Evolutionary conservation across 2,888 invertebrate species (phyloP).

Genomic region (Macrophya annulata): DNA sequence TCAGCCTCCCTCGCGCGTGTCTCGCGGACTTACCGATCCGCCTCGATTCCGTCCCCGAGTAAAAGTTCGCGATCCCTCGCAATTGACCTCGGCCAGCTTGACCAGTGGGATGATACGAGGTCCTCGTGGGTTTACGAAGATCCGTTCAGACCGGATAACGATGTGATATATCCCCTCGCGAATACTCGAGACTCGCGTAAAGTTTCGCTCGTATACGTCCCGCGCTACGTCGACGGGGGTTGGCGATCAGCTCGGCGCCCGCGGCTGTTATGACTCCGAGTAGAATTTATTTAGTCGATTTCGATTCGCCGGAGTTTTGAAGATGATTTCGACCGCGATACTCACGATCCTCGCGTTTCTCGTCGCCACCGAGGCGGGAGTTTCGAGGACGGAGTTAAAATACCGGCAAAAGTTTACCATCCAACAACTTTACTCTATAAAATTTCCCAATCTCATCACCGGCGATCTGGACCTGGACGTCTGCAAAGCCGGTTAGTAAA

Average conservation of each 20-base stretch:
- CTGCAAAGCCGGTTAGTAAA: conserved; percentile 91
- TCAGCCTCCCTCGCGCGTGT: conserved; percentile 23
- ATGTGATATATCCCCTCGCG: neutral
- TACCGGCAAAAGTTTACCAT: conserved; percentile 82
- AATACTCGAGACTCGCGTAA: neutral
- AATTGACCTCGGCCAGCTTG: neutral
- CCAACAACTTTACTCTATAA: conserved; percentile 85
- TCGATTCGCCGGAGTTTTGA: conserved; percentile 52
- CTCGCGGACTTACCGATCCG: neutral
- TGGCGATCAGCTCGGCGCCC: neutral
- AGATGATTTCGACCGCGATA: conserved; percentile 67
- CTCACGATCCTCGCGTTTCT: conserved; percentile 60
- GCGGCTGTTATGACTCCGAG: conserved; percentile 55
- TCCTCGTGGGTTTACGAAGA: neutral
- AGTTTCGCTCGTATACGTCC: neutral
- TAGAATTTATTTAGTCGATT: neutral
- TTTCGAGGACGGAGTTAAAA: conserved; percentile 51
- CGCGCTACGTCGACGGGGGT: neutral
- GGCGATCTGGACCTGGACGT: conserved; percentile 91
- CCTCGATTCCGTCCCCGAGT: no score
- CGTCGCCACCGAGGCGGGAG: conserved; percentile 59
- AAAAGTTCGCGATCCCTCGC: neutral
- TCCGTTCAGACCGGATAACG: neutral
- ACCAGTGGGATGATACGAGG: neutral
- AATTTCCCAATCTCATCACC: conserved; percentile 86